Conservation (phyloP, 2,888 invertebrate species). For the Sialis lutaria region DNA sequence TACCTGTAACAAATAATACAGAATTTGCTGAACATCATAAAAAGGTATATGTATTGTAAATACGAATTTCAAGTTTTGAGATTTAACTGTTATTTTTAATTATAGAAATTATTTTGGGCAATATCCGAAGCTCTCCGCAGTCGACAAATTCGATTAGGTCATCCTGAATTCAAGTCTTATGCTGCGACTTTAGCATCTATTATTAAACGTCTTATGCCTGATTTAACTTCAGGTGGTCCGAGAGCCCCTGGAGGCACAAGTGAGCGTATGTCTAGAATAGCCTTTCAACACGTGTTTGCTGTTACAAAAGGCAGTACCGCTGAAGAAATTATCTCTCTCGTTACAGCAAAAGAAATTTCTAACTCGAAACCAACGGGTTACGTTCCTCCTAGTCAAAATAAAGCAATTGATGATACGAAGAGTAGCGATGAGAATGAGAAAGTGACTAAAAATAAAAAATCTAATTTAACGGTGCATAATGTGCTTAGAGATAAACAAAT, state of each 20-base stretch:
- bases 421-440: too few relatives aligned
- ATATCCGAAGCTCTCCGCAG: conserved; percentile 57
- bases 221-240: conserved; percentile 26
- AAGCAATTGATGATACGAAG: too few relatives aligned
- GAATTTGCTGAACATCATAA: conserved; percentile 22
- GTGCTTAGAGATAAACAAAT: too few relatives aligned
- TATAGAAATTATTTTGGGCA: conserved; percentile 65
- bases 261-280: conserved; percentile 54
- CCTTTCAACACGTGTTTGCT: conserved; percentile 42
- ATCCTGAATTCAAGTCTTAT: conserved; percentile 52
- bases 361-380: background rate
- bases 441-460: too few relatives aligned
- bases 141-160: conserved; percentile 49
- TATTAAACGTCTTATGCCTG: conserved; percentile 44
- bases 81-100: conserved; percentile 10
- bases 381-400: background rate
- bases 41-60: conserved; percentile 14
- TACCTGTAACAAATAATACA: background rate
- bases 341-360: conserved; percentile 11
- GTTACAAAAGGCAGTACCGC: conserved; percentile 45
- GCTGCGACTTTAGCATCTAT: conserved; percentile 49
- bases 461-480: too few relatives aligned
- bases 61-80: conserved; percentile 1
- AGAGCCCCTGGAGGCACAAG: conserved; percentile 43
- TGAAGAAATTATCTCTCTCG: conserved; percentile 38